Base-by-base conservation (phyloP, 2,113 vertebrate genomes). In the Python bivittatus region DNA sequence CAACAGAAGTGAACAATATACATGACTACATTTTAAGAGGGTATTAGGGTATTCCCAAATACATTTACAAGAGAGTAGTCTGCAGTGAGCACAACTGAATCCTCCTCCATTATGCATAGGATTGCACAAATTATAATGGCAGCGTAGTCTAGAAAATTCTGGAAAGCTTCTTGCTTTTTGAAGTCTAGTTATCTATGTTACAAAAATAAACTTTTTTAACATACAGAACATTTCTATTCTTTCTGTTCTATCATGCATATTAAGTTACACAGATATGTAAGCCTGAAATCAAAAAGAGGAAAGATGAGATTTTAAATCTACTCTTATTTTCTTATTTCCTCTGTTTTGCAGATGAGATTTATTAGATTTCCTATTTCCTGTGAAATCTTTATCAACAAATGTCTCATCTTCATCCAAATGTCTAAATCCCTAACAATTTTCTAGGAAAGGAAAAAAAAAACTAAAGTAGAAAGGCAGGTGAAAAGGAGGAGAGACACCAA, bases 261-360 rank as follows among this genome's bases (percentile, higher is more conserved):
- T 38, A 61, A 3, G 88, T 90, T 91, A 7, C 9, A 13, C 85
- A 53, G 58, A 29, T 53, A 61, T 12, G 4, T 22, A 90, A n/a
- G 20, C 64, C 25, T 33, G 0, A 2, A 72, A 0, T 29, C 90
- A n/a, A 60, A 83, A 61, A 4, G 0, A 48, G 29, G 20, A 52
- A 64, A 91, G 92, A 58, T 22, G n/a, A 6, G 88, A 48, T 22
- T 29, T 53, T 10, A 29, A 11, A 53, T 25, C n/a, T 57, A 83
- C 20, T 4, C 64, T 53, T 48, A 57, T 89, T 68, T 53, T 29
- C n/a, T 29, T 12, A 48, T 60, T 9, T 5, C 88, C 7, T 84
- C 20, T 27, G 38, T 90, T 90, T 60, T 60, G 22, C 48, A 57
- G 52, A 56, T 42, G 38, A 44, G n/a, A 58, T 52, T 11, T 58